These are phyloP conservation scores for Alsophila aescularia DNA, from an alignment of 2,888 invertebrate genomes.

Conservation along the genomic window DNA sequence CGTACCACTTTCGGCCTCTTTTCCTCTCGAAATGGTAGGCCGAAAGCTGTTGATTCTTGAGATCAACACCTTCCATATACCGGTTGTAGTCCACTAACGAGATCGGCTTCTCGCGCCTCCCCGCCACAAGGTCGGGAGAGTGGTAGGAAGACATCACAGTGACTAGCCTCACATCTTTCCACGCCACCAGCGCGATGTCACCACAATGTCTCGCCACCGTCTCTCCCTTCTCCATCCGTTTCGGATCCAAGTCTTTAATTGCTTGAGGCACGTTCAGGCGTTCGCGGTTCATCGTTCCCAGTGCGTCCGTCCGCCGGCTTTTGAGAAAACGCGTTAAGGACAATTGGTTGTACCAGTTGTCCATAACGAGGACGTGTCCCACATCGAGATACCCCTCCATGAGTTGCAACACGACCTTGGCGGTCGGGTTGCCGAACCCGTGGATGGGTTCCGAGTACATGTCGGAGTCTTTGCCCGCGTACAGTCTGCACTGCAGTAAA, in stretches of 20 bases:
- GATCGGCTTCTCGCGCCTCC: not conserved
- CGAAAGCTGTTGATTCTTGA: constrained; percentile 40
- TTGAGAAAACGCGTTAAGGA: constrained; percentile 27
- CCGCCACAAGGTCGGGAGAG: not conserved
- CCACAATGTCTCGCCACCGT: constrained; percentile 26
- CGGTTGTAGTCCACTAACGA: constrained; percentile 33
- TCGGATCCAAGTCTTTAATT: constrained; percentile 3
- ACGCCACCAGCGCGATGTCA: constrained; percentile 26
- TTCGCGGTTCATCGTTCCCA: constrained; percentile 22
- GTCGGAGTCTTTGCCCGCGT: constrained; percentile 19
- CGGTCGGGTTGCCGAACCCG: constrained; percentile 5
- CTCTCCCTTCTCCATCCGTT: constrained; percentile 6
- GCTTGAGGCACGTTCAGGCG: constrained; percentile 9
- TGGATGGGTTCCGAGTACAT: not conserved
- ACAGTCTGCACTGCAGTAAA: constrained; percentile 16
- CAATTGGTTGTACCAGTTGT: not conserved
- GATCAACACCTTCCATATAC: constrained; percentile 23
- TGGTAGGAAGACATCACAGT: constrained; percentile 15
- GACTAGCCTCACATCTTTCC: constrained; percentile 30
- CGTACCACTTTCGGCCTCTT: constrained; percentile 32
- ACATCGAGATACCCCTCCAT: constrained; percentile 27
- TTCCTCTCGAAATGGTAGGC: constrained; percentile 37
- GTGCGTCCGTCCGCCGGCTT: constrained; percentile 20
- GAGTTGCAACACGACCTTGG: constrained; percentile 21
- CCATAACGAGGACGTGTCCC: constrained; percentile 6